Conservation (phyloP, 2,113 vertebrate species). For the Tonatia bakeri region DNA sequence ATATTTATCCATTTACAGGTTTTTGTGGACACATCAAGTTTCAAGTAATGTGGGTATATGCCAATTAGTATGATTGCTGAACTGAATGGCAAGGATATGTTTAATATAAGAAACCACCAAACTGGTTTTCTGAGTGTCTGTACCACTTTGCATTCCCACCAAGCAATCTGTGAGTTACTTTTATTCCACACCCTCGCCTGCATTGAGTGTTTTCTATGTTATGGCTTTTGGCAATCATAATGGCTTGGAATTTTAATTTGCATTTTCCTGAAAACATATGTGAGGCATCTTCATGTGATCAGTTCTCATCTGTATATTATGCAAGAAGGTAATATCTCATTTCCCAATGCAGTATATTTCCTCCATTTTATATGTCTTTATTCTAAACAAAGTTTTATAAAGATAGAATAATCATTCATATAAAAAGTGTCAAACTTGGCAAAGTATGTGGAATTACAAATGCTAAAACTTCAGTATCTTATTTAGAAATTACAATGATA, state of each 20-base stretch:
- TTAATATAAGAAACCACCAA: background rate
- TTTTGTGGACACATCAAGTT: background rate
- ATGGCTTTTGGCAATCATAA: background rate
- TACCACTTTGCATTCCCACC: background rate
- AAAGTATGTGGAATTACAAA: conserved; percentile 12
- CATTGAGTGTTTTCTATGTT: background rate
- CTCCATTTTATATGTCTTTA: background rate
- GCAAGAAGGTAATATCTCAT: background rate
- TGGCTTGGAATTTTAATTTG: background rate
- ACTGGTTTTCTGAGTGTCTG: background rate
- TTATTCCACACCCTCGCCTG: background rate
- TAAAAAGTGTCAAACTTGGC: background rate
- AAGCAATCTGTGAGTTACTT: background rate
- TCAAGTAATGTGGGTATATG: background rate
- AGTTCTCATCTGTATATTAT: background rate
- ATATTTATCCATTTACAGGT: background rate
- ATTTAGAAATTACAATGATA: background rate
- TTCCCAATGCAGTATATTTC: background rate
- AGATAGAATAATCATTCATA: background rate
- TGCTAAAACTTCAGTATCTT: background rate
- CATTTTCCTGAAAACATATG: background rate
- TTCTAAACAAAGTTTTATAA: background rate
- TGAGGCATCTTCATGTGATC: background rate
- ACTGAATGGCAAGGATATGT: background rate
- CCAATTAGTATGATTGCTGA: background rate